Evolutionary conservation across 92 coral and sea anemone genomes (phyloP).

Genomic region (Actinostola sp.): DNA sequence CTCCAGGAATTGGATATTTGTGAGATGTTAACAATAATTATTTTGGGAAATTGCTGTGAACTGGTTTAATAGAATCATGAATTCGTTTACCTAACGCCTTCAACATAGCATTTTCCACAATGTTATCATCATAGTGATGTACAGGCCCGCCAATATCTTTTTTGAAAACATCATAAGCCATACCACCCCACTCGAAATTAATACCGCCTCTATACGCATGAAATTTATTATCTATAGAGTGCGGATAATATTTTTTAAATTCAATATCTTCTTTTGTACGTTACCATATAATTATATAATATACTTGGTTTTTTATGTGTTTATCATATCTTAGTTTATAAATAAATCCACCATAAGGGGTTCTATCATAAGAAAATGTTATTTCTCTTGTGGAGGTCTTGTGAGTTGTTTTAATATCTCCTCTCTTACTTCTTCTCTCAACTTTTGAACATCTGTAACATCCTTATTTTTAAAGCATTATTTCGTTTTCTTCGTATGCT

Average conservation of each 20-base stretch:
- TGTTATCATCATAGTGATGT: slow-evolving; percentile 3
- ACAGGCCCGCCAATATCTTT: too few species aligned
- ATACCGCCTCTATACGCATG: too few species aligned
- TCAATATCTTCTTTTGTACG: slow-evolving; percentile 13
- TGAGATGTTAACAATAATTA: not conserved
- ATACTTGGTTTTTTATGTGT: not conserved
- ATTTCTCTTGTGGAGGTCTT: too few species aligned
- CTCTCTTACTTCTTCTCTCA: slow-evolving; percentile 12
- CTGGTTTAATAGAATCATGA: not conserved
- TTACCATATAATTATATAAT: not conserved
- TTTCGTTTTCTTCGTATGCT: not conserved
- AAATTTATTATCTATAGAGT: too few species aligned
- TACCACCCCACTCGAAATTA: too few species aligned
- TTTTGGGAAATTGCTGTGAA: not conserved
- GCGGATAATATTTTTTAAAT: slow-evolving; percentile 6
- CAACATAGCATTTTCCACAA: not conserved
- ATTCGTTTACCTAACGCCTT: not conserved
- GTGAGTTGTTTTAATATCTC: slow-evolving; percentile 2
- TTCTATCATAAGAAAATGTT: not conserved
- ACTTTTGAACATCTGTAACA: not conserved
- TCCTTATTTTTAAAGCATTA: not conserved
- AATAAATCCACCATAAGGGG: slow-evolving; percentile 10
- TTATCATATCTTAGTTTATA: slow-evolving; percentile 13
- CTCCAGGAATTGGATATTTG: not conserved
- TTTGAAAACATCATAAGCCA: too few species aligned